A percentile compares a stretch with the other conserved stretches of the same genome.
phyloP scores from a whole-genome alignment of 2,888 invertebrate species.

The Dyspetes luteomarginatus region DNA sequence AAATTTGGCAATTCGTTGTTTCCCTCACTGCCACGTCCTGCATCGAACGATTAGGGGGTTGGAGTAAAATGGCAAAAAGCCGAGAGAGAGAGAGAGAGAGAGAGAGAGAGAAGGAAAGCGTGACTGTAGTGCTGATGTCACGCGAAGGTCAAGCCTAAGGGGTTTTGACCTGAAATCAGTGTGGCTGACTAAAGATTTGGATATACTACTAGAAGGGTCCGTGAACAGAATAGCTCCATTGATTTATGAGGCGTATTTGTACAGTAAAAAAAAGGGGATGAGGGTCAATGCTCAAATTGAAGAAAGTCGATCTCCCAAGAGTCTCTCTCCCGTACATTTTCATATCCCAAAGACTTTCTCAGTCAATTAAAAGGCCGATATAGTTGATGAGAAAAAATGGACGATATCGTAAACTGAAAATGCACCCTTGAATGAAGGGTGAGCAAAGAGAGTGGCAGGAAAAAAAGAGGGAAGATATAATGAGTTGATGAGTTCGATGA shows the following conservation, averaged over 20 bases:
- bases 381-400: slow-evolving; percentile 35
- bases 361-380: slow-evolving; percentile 30
- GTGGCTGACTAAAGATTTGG: slow-evolving; percentile 37
- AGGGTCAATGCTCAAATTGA: slow-evolving; percentile 38
- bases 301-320: slow-evolving; percentile 28
- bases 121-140: slow-evolving; percentile 44
- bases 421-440: neutral
- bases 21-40: slow-evolving; percentile 11
- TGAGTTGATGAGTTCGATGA: slow-evolving; percentile 7
- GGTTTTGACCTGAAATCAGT: slow-evolving; percentile 51
- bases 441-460: neutral
- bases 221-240: slow-evolving; percentile 36
- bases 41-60: slow-evolving; percentile 52
- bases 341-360: neutral
- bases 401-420: slow-evolving; percentile 42
- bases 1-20: slow-evolving; percentile 60
- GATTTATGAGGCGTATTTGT: slow-evolving; percentile 54
- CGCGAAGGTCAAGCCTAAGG: slow-evolving; percentile 41
- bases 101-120: neutral
- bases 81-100: neutral
- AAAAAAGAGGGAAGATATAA: neutral
- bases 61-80: slow-evolving; percentile 39
- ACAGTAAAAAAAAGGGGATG: slow-evolving; percentile 8
- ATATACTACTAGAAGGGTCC: slow-evolving; percentile 40
- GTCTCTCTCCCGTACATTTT: slow-evolving; percentile 5